Evolutionary conservation across 2,113 vertebrate genomes (phyloP), one percentile per base, ranked within the genome.

Genomic region (Chascanopsetta lugubris): DNA sequence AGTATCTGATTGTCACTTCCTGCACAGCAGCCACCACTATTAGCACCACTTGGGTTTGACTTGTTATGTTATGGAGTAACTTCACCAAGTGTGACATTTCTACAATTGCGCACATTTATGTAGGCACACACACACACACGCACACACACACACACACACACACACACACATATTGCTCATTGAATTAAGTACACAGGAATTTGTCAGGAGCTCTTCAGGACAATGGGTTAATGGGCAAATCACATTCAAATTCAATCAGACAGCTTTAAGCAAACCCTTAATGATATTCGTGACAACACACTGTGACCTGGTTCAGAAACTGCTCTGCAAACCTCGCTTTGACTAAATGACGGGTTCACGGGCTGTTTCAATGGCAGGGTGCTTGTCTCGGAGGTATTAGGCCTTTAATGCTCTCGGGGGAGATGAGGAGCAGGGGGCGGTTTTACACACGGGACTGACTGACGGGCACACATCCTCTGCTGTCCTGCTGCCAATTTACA

Each of bases 341-440:
- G n/a, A 51, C 49, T 32, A 63, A 57, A 69, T 32, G 53, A 85
- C 76, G 43, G 61, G 73, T 64, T 61, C 2, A 17, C 21, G 3
- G 40, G 8, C 34, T 26, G 64, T 57, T 61, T 48, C 43, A 24
- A 10, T 8, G 63, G 60, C 10, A 8, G 32, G 51, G 40, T 20
- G 3, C 10, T 6, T 57, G 60, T 55, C 63, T 54, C 10, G 0
- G 51, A 43, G 67, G 75, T 70, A 75, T 77, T 80, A 74, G 2
- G 6, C 15, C 36, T 69, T 21, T 64, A 83, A 75, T 69, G 53
- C 70, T 80, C 76, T 62, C 58, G n/a, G 26, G 46, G 47, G 76
- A 69, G 40, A 56, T 36, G 59, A 38, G 20, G 48, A 60, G 53
- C 8, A 40, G 11, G 20, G 32, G 46, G 29, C 60, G 6, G 40